These are phyloP conservation scores for Carcina quercana DNA, from an alignment of 2,888 invertebrate species.

Conservation along the genomic window DNA sequence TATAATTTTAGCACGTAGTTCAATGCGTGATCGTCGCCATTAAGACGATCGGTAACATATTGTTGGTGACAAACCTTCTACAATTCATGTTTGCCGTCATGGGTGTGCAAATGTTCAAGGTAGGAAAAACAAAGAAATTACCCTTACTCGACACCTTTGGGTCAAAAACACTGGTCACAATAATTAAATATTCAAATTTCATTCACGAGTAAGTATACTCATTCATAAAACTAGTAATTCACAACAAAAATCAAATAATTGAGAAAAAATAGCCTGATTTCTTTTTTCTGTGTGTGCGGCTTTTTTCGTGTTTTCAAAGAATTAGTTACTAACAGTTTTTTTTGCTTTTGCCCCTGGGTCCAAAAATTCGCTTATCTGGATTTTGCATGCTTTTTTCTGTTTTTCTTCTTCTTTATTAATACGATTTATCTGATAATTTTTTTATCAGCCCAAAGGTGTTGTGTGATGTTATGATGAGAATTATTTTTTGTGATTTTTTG, in stretches of 20 bases:
- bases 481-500: constrained; percentile 53
- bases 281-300: constrained; percentile 50
- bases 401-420: no score
- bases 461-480: constrained; percentile 33
- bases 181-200: constrained; percentile 4
- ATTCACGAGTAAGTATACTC: constrained; percentile 42
- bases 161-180: constrained; percentile 37
- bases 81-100: constrained; percentile 99
- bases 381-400: constrained; percentile 37
- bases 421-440: no score
- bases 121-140: constrained; percentile 70
- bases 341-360: constrained; percentile 53
- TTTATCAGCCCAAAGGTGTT: constrained; percentile 64
- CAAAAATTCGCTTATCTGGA: constrained; percentile 53
- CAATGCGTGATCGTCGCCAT: constrained; percentile 99
- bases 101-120: constrained; percentile 99
- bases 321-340: constrained; percentile 44
- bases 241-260: background rate
- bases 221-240: background rate
- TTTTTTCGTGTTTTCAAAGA: constrained; percentile 30
- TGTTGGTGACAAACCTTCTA: constrained; percentile 99
- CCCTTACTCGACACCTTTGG: constrained; percentile 60
- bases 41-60: constrained; percentile 99
- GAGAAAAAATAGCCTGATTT: constrained; percentile 40
- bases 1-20: constrained; percentile 94